A percentile compares a stretch with the other conserved stretches of the same genome.
These are phyloP conservation scores for Laterallus jamaicensis DNA, from an alignment of 2,113 vertebrate species.

Conservation along the genomic window DNA sequence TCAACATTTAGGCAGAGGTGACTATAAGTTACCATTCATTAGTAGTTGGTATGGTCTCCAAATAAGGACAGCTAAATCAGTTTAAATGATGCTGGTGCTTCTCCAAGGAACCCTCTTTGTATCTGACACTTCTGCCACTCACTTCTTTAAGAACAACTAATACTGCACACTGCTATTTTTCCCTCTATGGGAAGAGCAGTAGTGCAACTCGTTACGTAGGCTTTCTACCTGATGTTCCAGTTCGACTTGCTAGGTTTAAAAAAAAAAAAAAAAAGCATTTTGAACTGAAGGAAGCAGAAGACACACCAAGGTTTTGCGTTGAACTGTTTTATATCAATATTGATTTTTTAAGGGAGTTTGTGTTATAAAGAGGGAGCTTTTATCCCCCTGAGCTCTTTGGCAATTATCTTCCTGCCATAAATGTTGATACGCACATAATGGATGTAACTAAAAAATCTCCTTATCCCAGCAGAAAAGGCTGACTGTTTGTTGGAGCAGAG, in stretches of 20 bases:
- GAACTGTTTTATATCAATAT: conserved; percentile 77
- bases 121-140: conserved; percentile 31
- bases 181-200: neutral
- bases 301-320: conserved; percentile 40
- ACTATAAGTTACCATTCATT: conserved; percentile 20
- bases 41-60: conserved; percentile 27
- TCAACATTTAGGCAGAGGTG: neutral
- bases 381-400: conserved; percentile 79
- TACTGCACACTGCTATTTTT: conserved; percentile 6
- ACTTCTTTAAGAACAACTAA: conserved; percentile 58
- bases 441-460: conserved; percentile 82
- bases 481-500: conserved; percentile 82
- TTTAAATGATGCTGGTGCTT: conserved; percentile 43
- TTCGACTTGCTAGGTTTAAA: neutral
- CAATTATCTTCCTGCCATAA: conserved; percentile 85
- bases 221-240: neutral
- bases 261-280: conserved; percentile 7
- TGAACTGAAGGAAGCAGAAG: conserved; percentile 39
- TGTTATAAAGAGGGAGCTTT: conserved; percentile 78
- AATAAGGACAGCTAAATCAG: conserved; percentile 44
- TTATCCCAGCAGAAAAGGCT: conserved; percentile 81
- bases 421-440: conserved; percentile 84
- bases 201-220: neutral
- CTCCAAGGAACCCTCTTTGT: conserved; percentile 48
- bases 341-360: conserved; percentile 72